Conservation (phyloP, 2,113 vertebrate species). For the Actinemys pallida region DNA sequence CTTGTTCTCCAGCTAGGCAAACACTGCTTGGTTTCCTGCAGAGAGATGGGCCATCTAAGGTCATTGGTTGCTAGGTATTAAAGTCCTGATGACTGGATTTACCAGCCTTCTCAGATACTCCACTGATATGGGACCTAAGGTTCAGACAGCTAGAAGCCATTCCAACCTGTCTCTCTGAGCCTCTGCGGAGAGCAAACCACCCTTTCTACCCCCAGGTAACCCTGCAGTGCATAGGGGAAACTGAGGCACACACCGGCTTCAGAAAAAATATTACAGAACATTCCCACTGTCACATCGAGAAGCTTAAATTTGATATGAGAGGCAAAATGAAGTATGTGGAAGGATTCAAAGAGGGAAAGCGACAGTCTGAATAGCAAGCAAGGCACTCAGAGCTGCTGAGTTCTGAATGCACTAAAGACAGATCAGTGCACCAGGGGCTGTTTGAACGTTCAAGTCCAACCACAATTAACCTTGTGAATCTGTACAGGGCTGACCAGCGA, state of each 20-base stretch:
- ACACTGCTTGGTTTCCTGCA: not conserved
- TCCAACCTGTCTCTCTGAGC: too few species aligned
- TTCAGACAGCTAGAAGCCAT: too few species aligned
- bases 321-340: too few species aligned
- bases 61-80: not conserved
- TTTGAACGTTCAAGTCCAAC: not conserved
- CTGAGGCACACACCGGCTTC: too few species aligned
- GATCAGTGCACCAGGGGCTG: not conserved
- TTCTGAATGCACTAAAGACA: not conserved
- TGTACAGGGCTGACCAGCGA: not conserved
- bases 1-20: not conserved
- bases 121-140: too few species aligned
- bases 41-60: too few species aligned
- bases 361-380: not conserved
- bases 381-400: not conserved
- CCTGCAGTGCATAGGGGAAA: too few species aligned
- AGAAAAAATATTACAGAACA: too few species aligned
- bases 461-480: not conserved
- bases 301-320: not conserved
- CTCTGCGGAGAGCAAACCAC: too few species aligned
- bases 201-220: too few species aligned
- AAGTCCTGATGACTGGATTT: not conserved
- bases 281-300: not conserved
- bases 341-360: not conserved
- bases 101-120: too few species aligned